A percentile compares a stretch with the other conserved stretches of the same genome.
Evolutionary conservation across 1,140 invertebrate genomes (phyloP).

Genomic region (Archegozetes longisetosus): DNA sequence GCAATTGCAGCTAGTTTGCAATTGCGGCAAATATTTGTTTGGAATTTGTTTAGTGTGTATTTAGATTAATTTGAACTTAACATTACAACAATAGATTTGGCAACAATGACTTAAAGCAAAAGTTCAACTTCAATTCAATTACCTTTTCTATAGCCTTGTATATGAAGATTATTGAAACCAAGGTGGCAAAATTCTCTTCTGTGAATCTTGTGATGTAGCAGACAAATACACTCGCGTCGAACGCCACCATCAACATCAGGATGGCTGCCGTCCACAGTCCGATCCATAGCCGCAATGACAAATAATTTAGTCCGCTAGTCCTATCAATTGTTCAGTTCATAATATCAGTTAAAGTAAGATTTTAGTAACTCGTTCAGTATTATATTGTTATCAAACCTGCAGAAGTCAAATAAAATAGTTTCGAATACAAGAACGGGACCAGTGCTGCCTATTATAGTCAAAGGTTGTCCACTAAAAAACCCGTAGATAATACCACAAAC

Average conservation of each 20-base stretch:
- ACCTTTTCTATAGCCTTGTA: slow-evolving; percentile 64
- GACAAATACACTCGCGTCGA: slow-evolving; percentile 90
- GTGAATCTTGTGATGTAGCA: slow-evolving; percentile 98
- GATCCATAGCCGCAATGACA: slow-evolving; percentile 55
- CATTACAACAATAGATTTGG: not conserved
- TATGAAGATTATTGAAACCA: slow-evolving; percentile 98
- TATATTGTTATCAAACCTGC: slow-evolving; percentile 41
- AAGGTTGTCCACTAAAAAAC: slow-evolving; percentile 90
- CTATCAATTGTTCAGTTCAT: slow-evolving; percentile 28
- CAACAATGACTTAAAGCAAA: slow-evolving; percentile 40
- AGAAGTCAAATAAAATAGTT: slow-evolving; percentile 89
- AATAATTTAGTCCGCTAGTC: slow-evolving; percentile 60
- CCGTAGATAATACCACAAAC: slow-evolving; percentile 90
- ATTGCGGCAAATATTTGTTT: too few relatives aligned
- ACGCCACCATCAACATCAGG: slow-evolving; percentile 56
- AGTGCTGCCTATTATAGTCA: slow-evolving; percentile 93
- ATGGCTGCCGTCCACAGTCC: slow-evolving; percentile 23
- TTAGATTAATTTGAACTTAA: not conserved
- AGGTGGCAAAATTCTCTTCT: slow-evolving; percentile 95
- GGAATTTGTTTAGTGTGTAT: not conserved
- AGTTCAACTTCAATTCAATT: slow-evolving; percentile 17
- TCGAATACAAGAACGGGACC: slow-evolving; percentile 97
- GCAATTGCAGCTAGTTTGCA: too few relatives aligned
- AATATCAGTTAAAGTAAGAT: not conserved
- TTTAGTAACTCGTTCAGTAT: too few relatives aligned